A percentile compares a stretch with the other conserved stretches of the same genome.
These are phyloP conservation scores for Plectrocnemia conspersa DNA, from an alignment of 1,140 invertebrate genomes.

Conservation along the genomic window DNA sequence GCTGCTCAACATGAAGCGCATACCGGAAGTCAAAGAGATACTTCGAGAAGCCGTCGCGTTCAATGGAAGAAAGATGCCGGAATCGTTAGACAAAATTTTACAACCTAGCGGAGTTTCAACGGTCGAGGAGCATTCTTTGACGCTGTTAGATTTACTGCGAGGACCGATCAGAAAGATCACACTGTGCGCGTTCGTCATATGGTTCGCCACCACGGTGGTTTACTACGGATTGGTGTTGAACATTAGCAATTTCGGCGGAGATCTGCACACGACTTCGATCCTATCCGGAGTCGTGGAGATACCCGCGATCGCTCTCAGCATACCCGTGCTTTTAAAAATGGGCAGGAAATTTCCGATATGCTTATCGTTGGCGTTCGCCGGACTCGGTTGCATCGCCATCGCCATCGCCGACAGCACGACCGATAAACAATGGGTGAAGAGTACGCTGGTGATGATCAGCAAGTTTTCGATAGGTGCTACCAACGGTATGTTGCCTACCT, in stretches of 20 bases:
- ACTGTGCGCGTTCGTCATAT: slow-evolving; percentile 61
- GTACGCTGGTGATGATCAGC: slow-evolving; percentile 59
- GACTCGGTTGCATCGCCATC: slow-evolving; percentile 59
- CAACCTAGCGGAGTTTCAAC: slow-evolving; percentile 37
- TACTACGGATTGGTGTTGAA: slow-evolving; percentile 70
- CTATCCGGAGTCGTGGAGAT: slow-evolving; percentile 65
- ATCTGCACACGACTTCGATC: slow-evolving; percentile 65
- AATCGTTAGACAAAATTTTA: slow-evolving; percentile 60
- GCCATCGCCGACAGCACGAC: slow-evolving; percentile 47
- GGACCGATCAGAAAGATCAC: slow-evolving; percentile 60
- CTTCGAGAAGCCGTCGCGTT: slow-evolving; percentile 63
- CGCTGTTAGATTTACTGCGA: slow-evolving; percentile 58
- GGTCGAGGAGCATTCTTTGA: slow-evolving; percentile 47
- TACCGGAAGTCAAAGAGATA: slow-evolving; percentile 63
- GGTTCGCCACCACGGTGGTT: slow-evolving; percentile 69
- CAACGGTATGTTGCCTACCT: slow-evolving; percentile 68
- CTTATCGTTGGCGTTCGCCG: slow-evolving; percentile 59
- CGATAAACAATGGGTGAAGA: slow-evolving; percentile 55
- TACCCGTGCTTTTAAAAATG: slow-evolving; percentile 63
- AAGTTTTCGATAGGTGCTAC: slow-evolving; percentile 66
- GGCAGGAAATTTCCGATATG: slow-evolving; percentile 64
- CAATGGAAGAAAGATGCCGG: slow-evolving; percentile 56
- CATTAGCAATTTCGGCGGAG: slow-evolving; percentile 63
- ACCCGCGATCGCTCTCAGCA: slow-evolving; percentile 66
- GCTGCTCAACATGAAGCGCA: slow-evolving; percentile 69